Conservation (phyloP, 2,113 vertebrate genomes). For the Cephalophus harveyi region DNA sequence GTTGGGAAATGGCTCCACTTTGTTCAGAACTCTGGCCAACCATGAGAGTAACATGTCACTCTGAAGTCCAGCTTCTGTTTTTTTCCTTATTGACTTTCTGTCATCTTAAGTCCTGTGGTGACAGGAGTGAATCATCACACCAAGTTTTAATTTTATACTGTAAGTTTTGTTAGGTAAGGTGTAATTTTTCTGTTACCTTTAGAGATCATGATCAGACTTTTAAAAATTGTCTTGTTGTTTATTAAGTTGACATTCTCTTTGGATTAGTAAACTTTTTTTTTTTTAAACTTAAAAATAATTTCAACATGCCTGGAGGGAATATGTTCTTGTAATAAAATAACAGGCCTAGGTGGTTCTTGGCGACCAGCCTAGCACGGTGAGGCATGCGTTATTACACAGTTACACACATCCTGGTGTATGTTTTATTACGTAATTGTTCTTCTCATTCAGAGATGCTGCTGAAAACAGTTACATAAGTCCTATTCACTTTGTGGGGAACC, state of each 20-base stretch:
- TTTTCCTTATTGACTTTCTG: neutral
- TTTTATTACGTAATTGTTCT: conserved; percentile 81
- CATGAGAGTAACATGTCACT: neutral
- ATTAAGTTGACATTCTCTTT: conserved; percentile 66
- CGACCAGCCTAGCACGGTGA: conserved; percentile 73
- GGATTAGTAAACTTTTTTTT: conserved; percentile 48
- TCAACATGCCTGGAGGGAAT: conserved; percentile 63
- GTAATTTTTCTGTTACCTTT: conserved; percentile 30
- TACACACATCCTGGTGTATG: conserved; percentile 75
- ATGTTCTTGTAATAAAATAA: conserved; percentile 71
- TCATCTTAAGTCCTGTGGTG: conserved; percentile 3
- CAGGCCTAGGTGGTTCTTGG: conserved; percentile 75
- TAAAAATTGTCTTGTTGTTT: neutral
- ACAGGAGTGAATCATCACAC: neutral
- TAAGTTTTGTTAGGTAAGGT: neutral
- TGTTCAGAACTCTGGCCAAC: neutral
- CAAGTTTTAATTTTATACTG: neutral
- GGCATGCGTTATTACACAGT: conserved; percentile 75
- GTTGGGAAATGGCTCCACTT: neutral
- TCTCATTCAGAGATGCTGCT: conserved; percentile 73
- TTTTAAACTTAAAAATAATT: conserved; percentile 75
- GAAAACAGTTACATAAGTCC: conserved; percentile 66
- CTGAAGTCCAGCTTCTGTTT: neutral
- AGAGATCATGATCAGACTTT: conserved; percentile 4
- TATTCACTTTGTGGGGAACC: conserved; percentile 33